Conservation (phyloP, 2,888 invertebrate genomes). For the Arge pagana region DNA sequence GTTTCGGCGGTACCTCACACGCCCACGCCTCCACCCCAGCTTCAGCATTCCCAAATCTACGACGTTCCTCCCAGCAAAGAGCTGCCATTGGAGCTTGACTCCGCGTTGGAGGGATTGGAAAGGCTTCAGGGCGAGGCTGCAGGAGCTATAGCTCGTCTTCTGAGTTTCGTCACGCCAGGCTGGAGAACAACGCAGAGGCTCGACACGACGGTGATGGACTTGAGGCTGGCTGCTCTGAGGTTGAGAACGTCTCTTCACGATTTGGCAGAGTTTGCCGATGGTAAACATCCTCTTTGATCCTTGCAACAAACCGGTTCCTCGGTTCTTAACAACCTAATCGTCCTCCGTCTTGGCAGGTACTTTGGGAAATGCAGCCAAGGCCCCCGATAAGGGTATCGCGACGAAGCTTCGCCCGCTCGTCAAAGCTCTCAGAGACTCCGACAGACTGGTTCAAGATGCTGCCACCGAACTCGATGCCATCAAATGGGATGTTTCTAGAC, state of each 20-base stretch:
- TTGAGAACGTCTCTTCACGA: constrained; percentile 83
- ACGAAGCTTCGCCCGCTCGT: constrained; percentile 78
- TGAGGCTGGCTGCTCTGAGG: constrained; percentile 78
- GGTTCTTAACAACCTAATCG: too few species aligned
- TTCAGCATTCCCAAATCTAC: constrained; percentile 60
- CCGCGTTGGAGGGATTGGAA: constrained; percentile 76
- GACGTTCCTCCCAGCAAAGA: constrained; percentile 69
- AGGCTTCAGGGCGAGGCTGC: constrained; percentile 81
- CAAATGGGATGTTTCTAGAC: constrained; percentile 76
- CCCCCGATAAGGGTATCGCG: constrained; percentile 77
- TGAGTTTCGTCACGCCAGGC: constrained; percentile 77
- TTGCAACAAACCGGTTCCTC: too few species aligned
- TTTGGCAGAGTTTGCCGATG: constrained; percentile 86
- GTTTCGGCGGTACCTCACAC: constrained; percentile 39
- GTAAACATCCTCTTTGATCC: constrained; percentile 46
- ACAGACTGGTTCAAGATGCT: constrained; percentile 78
- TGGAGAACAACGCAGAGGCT: constrained; percentile 84
- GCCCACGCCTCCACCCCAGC: constrained; percentile 30
- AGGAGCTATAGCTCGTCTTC: constrained; percentile 76
- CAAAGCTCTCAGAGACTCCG: constrained; percentile 78
- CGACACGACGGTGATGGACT: constrained; percentile 78
- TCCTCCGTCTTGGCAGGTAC: too few species aligned
- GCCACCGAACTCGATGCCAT: constrained; percentile 74
- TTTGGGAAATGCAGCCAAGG: constrained; percentile 82
- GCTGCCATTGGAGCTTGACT: constrained; percentile 74